A percentile compares a stretch with the other conserved stretches of the same genome.
phyloP scores from a whole-genome alignment of 2,113 vertebrate species.

The Protobothrops mucrosquamatus region DNA sequence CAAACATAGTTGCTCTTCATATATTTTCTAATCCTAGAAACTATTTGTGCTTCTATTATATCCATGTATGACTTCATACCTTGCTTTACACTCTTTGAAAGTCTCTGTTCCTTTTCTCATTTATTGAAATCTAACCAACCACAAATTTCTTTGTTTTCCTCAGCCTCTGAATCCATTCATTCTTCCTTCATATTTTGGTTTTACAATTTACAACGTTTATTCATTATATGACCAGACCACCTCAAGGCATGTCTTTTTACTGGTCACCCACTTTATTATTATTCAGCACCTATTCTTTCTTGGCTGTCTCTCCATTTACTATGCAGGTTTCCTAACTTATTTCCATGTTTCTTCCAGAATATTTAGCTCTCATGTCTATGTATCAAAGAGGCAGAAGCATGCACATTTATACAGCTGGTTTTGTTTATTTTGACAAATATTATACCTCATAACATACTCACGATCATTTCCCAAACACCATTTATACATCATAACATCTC shows the following conservation, averaged over 20 bases:
- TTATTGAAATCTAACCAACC: background rate
- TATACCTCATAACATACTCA: background rate
- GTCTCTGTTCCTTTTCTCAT: background rate
- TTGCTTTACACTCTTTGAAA: background rate
- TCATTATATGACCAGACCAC: background rate
- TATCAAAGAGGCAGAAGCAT: background rate
- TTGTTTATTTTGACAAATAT: background rate
- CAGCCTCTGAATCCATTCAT: background rate
- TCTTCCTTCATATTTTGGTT: background rate
- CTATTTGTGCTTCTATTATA: background rate
- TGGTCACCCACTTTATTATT: background rate
- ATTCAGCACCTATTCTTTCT: background rate
- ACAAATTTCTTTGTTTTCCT: background rate
- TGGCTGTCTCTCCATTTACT: background rate
- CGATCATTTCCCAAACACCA: background rate
- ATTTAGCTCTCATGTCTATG: background rate
- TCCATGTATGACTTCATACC: background rate
- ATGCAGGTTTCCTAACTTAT: background rate
- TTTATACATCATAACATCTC: background rate
- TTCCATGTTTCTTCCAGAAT: background rate
- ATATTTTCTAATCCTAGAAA: background rate
- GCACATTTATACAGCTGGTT: background rate
- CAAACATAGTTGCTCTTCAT: background rate
- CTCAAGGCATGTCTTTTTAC: background rate
- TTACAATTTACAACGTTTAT: background rate